Base-by-base conservation (phyloP, 2,113 vertebrate species). In the Hyaena hyaena region DNA sequence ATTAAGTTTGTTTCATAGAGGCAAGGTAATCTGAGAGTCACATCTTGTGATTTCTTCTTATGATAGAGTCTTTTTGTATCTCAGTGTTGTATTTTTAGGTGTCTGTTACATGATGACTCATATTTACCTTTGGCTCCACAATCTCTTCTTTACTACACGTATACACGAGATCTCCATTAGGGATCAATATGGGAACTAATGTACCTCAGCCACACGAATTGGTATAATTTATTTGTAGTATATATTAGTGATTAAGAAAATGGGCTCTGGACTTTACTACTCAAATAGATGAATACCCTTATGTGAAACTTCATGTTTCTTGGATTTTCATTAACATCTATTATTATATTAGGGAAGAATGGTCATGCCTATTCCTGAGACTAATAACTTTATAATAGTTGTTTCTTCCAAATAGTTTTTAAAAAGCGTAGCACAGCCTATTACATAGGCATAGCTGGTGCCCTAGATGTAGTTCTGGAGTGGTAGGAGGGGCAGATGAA, bases 161-260 rank as follows among this genome's bases (percentile, higher is more conserved):
- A 19, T 14, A 19, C 17, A 71, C 73, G 71, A 92, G 68, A 84
- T 77, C 53, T 55, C 2, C 1, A 68, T 89, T 77, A 92, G 16
- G 15, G 73, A 53, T 90, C 94, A 68, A 43, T 77, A 23, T 82
- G 48, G 77, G 77, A 88, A 77, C n/a, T 83, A 55, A 88, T 1
- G 11, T 1, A 16, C 39, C 26, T 84, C 33, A 94, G n/a, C 55
- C 28, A 10, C 53, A 35, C 92, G 88, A 85, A 48, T 71, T 90
- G 71, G 11, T 95, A 26, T 68, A 84, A 93, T 85, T 93, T 82
- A 93, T 94, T 95, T 69, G 21, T 84, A 45, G 1, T 96, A 55
- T 50, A 94, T 35, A 90, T 65, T 77, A 90, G 43, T 95, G 31
- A 35, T 89, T 94, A 76, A 96, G 71, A 92, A 84, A 90, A 92